These are phyloP conservation scores for Tholera decimalis DNA, from an alignment of 2,888 invertebrate species.

Conservation along the genomic window DNA sequence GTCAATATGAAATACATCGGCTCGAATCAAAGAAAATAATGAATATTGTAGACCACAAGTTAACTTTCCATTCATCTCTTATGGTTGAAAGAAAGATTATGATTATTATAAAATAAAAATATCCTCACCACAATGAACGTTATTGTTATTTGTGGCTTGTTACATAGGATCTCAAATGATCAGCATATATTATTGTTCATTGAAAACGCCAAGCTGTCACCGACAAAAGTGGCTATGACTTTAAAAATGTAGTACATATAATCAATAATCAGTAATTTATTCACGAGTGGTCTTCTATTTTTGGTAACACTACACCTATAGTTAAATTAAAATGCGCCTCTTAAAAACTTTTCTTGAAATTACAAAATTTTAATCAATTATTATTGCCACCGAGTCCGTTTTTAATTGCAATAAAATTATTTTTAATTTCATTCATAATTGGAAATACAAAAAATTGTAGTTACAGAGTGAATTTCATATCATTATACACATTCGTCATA, in stretches of 20 bases:
- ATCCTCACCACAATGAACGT: background rate
- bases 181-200: too few relatives aligned
- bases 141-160: slow-evolving; percentile 1
- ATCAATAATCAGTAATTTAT: too few relatives aligned
- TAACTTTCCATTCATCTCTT: slow-evolving; percentile 33
- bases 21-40: slow-evolving; percentile 19
- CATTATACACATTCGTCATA: slow-evolving; percentile 56
- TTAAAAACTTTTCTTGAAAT: slow-evolving; percentile 10
- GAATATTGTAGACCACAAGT: slow-evolving; percentile 4
- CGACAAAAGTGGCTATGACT: too few relatives aligned
- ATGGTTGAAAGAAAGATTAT: slow-evolving; percentile 5
- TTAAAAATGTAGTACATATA: too few relatives aligned
- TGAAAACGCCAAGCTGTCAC: background rate
- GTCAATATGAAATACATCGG: slow-evolving; percentile 40
- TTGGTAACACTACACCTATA: background rate
- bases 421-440: slow-evolving; percentile 66
- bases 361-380: slow-evolving; percentile 37
- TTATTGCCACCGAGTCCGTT: slow-evolving; percentile 48
- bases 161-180: too few relatives aligned
- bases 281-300: background rate
- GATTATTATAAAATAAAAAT: slow-evolving; percentile 10
- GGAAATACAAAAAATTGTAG: slow-evolving; percentile 33
- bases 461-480: slow-evolving; percentile 53
- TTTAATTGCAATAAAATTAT: slow-evolving; percentile 66
- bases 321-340: slow-evolving; percentile 5